A percentile compares a stretch with the other conserved stretches of the same genome.
phyloP scores from a whole-genome alignment of 2,113 vertebrate genomes.

The Rhinopomastus cyanomelas region DNA sequence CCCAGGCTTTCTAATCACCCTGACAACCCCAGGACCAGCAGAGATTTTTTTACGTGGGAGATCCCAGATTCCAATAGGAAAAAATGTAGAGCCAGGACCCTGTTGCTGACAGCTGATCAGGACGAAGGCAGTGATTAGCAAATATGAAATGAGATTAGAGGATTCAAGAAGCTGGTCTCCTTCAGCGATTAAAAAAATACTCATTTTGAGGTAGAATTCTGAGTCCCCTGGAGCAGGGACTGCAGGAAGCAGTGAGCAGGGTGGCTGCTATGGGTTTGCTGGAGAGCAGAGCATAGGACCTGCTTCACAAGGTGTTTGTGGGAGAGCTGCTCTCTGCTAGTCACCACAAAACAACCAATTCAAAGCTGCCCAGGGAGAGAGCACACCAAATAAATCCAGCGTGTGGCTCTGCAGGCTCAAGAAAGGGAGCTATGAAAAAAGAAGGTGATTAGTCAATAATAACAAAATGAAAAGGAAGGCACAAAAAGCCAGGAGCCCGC shows the following conservation, averaged over 20 bases:
- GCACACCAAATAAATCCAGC: slow-evolving; percentile 67
- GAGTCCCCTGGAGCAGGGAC: not conserved
- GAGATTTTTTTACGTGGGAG: not conserved
- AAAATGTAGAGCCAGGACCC: not conserved
- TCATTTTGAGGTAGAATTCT: not conserved
- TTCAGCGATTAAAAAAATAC: not conserved
- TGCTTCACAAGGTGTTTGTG: slow-evolving; percentile 65
- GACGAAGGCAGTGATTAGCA: not conserved
- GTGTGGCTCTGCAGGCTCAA: slow-evolving; percentile 38
- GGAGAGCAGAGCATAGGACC: not conserved
- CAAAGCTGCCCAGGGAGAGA: slow-evolving; percentile 54
- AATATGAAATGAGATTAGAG: not conserved
- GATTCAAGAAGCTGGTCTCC: not conserved
- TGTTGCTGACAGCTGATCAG: not conserved
- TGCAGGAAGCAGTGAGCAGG: not conserved
- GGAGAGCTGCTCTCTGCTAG: slow-evolving; percentile 41
- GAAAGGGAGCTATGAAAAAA: slow-evolving; percentile 53
- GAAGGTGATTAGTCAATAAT: slow-evolving; percentile 60
- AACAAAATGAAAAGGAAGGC: slow-evolving; percentile 19
- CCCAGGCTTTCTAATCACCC: not conserved
- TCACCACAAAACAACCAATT: slow-evolving; percentile 42
- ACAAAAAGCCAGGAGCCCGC: slow-evolving; percentile 26
- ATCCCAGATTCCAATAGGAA: not conserved
- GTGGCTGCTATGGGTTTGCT: not conserved
- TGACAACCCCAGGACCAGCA: not conserved